Evolutionary conservation across 1,140 invertebrate species (phyloP).

Genomic region (Drosophila repleta): DNA sequence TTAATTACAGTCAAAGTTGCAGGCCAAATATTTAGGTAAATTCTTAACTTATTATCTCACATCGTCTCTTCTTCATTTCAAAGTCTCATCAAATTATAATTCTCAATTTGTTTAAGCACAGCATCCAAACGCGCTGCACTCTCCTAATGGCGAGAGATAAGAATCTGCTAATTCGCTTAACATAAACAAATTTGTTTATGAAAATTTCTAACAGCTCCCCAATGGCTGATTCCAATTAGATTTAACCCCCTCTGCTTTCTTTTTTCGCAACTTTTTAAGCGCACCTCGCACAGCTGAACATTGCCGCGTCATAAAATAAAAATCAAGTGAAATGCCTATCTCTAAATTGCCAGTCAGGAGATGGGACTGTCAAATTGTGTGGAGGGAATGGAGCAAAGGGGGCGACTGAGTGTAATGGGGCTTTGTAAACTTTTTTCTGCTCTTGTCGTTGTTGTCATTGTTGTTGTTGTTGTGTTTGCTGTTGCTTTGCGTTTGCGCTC

Average conservation of each 20-base stretch:
- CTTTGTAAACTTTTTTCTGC: conserved; percentile 54
- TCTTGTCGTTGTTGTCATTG: conserved; percentile 15
- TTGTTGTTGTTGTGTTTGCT: conserved; percentile 3
- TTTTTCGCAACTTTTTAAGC: neutral
- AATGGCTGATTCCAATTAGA: neutral
- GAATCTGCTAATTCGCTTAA: neutral
- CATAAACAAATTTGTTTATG: conserved; percentile 4
- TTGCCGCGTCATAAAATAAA: conserved; percentile 53
- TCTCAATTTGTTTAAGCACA: neutral
- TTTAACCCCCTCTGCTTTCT: neutral
- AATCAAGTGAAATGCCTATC: conserved; percentile 62
- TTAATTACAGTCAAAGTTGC: no score
- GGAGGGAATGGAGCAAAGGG: neutral
- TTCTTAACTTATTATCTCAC: no score
- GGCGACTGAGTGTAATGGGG: neutral
- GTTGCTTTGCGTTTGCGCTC: conserved; percentile 13
- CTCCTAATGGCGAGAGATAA: neutral
- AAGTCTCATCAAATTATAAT: neutral
- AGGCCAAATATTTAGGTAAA: no score
- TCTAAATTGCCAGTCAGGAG: conserved; percentile 26
- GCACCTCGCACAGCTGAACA: conserved; percentile 1
- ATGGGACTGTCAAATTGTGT: neutral
- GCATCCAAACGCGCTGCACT: no score
- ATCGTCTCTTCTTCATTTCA: no score
- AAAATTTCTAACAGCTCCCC: neutral